These are phyloP conservation scores for Ceratothoa steindachneri DNA, from an alignment of 2,888 invertebrate genomes.

Conservation along the genomic window DNA sequence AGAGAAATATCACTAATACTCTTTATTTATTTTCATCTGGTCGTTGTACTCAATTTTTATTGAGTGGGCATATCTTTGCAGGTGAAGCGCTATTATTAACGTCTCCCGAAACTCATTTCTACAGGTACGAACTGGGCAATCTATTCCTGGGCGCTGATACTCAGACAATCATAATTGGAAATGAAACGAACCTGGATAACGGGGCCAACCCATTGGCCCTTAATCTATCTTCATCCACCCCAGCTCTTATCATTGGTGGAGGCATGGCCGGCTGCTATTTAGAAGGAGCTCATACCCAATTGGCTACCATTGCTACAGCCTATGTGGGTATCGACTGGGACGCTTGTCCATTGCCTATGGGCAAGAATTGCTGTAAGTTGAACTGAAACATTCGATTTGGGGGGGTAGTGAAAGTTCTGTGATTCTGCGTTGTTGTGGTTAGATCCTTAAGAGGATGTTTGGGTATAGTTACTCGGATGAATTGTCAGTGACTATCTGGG, in stretches of 20 bases:
- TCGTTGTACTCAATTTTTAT: too few relatives aligned
- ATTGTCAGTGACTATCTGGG: too few relatives aligned
- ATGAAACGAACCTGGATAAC: constrained; percentile 22
- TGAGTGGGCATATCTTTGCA: too few relatives aligned
- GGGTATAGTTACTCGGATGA: too few relatives aligned
- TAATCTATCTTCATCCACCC: constrained; percentile 19
- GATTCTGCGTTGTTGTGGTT: constrained; percentile 11
- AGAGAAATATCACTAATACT: too few relatives aligned
- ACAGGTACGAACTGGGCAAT: constrained; percentile 38
- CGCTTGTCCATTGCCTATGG: constrained; percentile 68
- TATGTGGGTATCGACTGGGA: constrained; percentile 66
- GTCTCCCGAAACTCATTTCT: too few relatives aligned
- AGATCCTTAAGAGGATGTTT: constrained; percentile 11
- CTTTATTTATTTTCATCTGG: too few relatives aligned
- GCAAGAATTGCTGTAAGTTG: constrained; percentile 71
- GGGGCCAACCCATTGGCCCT: constrained; percentile 19
- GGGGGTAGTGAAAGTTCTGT: constrained; percentile 52
- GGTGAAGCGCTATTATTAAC: too few relatives aligned
- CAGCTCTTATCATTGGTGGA: constrained; percentile 23
- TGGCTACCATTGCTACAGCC: constrained; percentile 31
- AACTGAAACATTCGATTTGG: too few relatives aligned
- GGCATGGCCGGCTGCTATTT: constrained; percentile 42
- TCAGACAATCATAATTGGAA: constrained; percentile 26
- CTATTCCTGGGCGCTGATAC: constrained; percentile 36
- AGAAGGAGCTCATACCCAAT: constrained; percentile 36